Conservation (phyloP, 1,140 invertebrate genomes). For the Pygmarrhopalites habei region DNA sequence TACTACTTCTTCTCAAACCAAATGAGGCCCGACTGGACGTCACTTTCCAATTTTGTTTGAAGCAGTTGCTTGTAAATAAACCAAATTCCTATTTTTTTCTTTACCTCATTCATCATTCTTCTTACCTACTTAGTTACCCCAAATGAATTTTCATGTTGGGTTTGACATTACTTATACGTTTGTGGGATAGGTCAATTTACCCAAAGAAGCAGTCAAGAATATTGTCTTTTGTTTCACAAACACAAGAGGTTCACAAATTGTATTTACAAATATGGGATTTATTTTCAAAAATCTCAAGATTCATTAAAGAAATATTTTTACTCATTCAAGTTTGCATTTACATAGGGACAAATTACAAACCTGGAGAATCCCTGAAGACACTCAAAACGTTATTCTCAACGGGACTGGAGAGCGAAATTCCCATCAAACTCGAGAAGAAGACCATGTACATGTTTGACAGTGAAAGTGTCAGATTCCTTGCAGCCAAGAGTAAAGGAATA, state of each 20-base stretch:
- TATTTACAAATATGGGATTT: too few relatives aligned
- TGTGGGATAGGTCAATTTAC: too few relatives aligned
- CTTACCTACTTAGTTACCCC: too few relatives aligned
- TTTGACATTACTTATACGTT: too few relatives aligned
- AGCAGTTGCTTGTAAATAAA: conserved; percentile 40
- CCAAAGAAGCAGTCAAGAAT: conserved; percentile 37
- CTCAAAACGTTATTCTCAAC: conserved; percentile 20
- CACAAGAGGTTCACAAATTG: too few relatives aligned
- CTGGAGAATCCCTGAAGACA: conserved; percentile 19
- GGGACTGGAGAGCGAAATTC: too few relatives aligned
- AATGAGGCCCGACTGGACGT: conserved; percentile 37
- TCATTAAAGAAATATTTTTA: too few relatives aligned
- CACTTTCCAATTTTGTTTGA: conserved; percentile 40
- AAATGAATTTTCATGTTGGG: too few relatives aligned
- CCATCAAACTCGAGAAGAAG: conserved; percentile 11
- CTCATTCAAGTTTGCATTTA: too few relatives aligned
- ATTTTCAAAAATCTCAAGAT: too few relatives aligned
- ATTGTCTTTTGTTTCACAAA: conserved; percentile 41
- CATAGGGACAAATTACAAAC: conserved; percentile 30
- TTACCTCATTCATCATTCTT: too few relatives aligned
- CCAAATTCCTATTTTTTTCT: too few relatives aligned
- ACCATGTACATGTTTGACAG: conserved; percentile 34
- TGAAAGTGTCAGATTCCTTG: conserved; percentile 29
- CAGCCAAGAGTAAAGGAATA: conserved; percentile 1
- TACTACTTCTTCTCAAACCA: conserved; percentile 40